phyloP scores from a whole-genome alignment of 2,797 vertebrate species.

The Cossypha caffra region DNA sequence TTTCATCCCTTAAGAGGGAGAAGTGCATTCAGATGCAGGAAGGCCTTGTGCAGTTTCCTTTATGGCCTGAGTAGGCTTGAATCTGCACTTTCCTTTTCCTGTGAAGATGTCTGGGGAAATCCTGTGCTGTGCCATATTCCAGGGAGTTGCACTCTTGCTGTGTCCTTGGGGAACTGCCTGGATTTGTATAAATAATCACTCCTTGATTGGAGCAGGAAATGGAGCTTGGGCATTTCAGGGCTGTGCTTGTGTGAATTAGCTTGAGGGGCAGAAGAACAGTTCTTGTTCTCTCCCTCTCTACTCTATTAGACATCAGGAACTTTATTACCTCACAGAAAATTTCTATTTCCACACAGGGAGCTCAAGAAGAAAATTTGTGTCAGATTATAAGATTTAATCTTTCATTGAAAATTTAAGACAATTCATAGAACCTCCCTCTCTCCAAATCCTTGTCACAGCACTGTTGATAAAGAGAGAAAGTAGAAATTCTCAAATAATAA shows the following conservation, averaged over 20 bases:
- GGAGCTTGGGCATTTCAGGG: neutral
- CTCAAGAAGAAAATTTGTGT: neutral
- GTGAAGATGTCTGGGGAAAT: neutral
- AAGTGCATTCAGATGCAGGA: neutral
- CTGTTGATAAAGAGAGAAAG: neutral
- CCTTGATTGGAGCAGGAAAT: neutral
- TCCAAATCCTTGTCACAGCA: neutral
- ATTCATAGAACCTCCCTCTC: neutral
- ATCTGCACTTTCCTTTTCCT: neutral
- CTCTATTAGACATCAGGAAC: neutral
- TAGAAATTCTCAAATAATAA: neutral
- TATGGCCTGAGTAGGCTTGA: neutral
- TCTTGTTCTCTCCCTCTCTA: neutral
- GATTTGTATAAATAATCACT: neutral
- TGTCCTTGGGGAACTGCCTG: neutral
- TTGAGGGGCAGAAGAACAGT: neutral
- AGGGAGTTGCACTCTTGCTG: neutral
- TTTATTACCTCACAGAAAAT: neutral
- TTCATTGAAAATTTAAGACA: neutral
- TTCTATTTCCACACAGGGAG: neutral
- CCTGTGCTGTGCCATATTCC: neutral
- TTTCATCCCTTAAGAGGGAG: neutral
- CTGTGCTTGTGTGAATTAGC: neutral
- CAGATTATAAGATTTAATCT: neutral
- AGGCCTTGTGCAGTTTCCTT: neutral